Evolutionary conservation across 2,888 invertebrate species (phyloP).

Genomic region (Dendrolimus pini): DNA sequence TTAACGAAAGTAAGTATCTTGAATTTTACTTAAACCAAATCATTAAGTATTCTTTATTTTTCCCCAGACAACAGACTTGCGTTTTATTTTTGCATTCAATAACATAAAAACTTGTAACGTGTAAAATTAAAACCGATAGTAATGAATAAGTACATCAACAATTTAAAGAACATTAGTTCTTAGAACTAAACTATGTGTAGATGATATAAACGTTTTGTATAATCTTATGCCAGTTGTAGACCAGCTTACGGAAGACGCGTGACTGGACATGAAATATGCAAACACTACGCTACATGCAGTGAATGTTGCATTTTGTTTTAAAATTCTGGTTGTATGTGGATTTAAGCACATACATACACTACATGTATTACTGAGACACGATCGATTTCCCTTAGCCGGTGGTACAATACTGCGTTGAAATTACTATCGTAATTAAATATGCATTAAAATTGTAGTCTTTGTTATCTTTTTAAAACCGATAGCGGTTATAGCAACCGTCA

Average conservation of each 20-base stretch:
- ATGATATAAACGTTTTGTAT: conserved; percentile 12
- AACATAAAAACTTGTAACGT: too few species aligned
- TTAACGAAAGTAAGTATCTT: too few species aligned
- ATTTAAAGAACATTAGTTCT: not conserved
- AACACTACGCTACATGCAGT: conserved; percentile 22
- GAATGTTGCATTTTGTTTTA: conserved; percentile 25
- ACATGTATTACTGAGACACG: conserved; percentile 1
- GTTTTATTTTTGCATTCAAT: too few species aligned
- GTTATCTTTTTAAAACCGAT: too few species aligned
- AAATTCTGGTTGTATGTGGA: conserved; percentile 23
- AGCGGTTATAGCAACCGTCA: too few species aligned
- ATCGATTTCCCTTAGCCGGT: conserved; percentile 3
- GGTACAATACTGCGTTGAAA: not conserved
- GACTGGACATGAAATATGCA: conserved; percentile 37
- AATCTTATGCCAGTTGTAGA: conserved; percentile 27
- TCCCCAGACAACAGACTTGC: too few species aligned
- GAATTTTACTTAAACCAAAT: too few species aligned
- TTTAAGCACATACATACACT: conserved; percentile 15
- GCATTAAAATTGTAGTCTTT: not conserved
- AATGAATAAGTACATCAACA: too few species aligned
- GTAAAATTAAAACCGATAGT: too few species aligned
- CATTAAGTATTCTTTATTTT: too few species aligned
- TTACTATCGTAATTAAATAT: not conserved
- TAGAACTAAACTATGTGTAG: conserved; percentile 2
- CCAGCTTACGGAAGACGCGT: conserved; percentile 32